Base-by-base conservation (phyloP, 2,888 invertebrate species). In the Zonitis immaculata region DNA sequence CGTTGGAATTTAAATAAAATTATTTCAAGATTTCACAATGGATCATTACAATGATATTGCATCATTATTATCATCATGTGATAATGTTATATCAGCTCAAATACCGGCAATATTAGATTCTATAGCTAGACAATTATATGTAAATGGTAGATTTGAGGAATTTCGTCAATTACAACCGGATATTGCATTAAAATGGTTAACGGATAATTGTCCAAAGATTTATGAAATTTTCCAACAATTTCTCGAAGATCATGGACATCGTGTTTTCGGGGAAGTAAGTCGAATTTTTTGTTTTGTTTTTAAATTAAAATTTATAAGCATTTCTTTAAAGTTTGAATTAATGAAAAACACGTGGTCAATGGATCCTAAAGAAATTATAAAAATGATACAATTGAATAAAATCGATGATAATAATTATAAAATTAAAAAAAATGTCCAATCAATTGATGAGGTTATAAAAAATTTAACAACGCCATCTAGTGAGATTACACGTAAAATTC, bases 51-150 rank as follows among this genome's bases (percentile, higher is more conserved):
- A 81, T 30, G 91, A 91, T 72, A 82, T 90, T 43, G 82, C 86
- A 0, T 66, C 79, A 22, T 71, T 92, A 18, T 76, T 91, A 30
- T 83, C 87, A 9, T 83, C 86, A 0, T 87, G 87, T 61, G 74
- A 75, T 0, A 82, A 86, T 57, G 86, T 89, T 0, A 78, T 88
- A 47, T 90, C 91, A 14, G 89, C 87, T 0, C 88, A 90, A 68
- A 84, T 92, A 62, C 85, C 69, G 47, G 64, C 64, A 18, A 61
- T 62, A 47, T 57, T 75, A 14, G 68, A 73, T 59, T 55, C 64
- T 45, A 72, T 75, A 9, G 67, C 72, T 0, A 55, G 50, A 20
- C 58, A 58, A 28, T n/a, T 58, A 7, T 20, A 26, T 14, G 75
- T 54, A 50, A 47, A 51, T 39, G 26, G 47, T 2, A 35, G 50